Conservation (phyloP, 2,797 vertebrate genomes). For the Syngnathus rostellatus region DNA sequence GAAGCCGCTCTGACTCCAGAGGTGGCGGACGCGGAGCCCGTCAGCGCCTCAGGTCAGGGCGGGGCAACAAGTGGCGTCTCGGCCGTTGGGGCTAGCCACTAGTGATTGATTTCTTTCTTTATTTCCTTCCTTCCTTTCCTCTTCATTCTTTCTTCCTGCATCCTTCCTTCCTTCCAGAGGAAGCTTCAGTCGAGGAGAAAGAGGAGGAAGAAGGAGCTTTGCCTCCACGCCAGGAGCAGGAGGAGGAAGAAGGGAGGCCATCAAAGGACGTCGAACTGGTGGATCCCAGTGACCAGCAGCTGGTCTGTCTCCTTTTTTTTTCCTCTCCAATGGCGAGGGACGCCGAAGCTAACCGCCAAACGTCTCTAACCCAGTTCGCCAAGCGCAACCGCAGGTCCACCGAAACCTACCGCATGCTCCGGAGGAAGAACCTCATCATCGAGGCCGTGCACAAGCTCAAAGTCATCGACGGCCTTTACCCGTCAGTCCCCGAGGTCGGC, state of each 20-base stretch:
- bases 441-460: slow-evolving; percentile 80
- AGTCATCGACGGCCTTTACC: slow-evolving; percentile 84
- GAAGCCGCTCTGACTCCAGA: slow-evolving; percentile 7
- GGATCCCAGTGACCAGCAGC: slow-evolving; percentile 61
- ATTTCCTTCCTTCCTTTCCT: not conserved
- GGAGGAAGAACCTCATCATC: slow-evolving; percentile 89
- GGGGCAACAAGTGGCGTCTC: no score
- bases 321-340: not conserved
- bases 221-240: not conserved
- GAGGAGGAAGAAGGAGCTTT: not conserved
- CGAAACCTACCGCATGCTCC: slow-evolving; percentile 78
- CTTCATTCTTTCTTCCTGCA: no score
- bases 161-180: slow-evolving; percentile 13
- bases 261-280: slow-evolving; percentile 45
- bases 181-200: slow-evolving; percentile 8
- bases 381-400: slow-evolving; percentile 7
- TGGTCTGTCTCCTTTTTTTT: slow-evolving; percentile 48
- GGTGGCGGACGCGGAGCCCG: not conserved
- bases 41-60: not conserved
- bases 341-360: not conserved
- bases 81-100: no score
- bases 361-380: slow-evolving; percentile 11
- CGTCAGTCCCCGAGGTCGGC: slow-evolving; percentile 64
- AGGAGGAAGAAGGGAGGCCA: slow-evolving; percentile 2
- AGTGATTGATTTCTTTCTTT: no score